Evolutionary conservation across 2,888 invertebrate genomes (phyloP), one percentile per base, ranked within the genome.

Genomic region (Drosophila testacea): DNA sequence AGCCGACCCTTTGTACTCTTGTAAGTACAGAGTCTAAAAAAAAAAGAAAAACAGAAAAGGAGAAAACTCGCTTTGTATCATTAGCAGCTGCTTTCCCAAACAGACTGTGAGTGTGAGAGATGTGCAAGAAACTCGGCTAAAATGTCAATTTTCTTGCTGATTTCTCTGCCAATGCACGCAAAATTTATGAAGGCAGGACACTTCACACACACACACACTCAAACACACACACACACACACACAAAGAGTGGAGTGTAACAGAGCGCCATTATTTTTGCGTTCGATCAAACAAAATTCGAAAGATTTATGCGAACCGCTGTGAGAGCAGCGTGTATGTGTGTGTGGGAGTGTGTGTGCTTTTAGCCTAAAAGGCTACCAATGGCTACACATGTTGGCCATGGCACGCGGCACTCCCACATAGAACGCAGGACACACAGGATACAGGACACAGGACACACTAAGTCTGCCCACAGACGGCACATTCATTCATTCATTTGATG

Each of bases 231-330:
- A 48, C 28, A 47, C 34, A 62, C 41, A 16, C 13, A 56, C 41
- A 30, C 28, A n/a, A 10, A 13, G 32, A 41, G 42, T 13, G 11
- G 61, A 64, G 66, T 66, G 61, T 66, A 74, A 83, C 85, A 83
- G 72, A 79, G 73, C 79, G 79, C 81, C 81, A 86, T 81, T 87
- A 88, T 73, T 88, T 83, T 83, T 88, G 87, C 76, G 74, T 88
- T 84, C 87, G 89, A 84, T 86, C 84, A 88, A 86, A 88, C 89
- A 88, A 86, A 84, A 86, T 76, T 83, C 73, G 66, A 69, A 82
- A 88, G 84, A 84, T 86, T 84, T 84, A 88, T 84, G 87, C 50
- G 68, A 59, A 64, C 59, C 69, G 57, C 55, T 69, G 36, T 16
- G 57, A n/a, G 10, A 4, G 16, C 7, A 41, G 55, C 34, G 46